A percentile compares a stretch with the other conserved stretches of the same genome.
Evolutionary conservation across 2,797 vertebrate species (phyloP).

Genomic region (Chelmon rostratus): DNA sequence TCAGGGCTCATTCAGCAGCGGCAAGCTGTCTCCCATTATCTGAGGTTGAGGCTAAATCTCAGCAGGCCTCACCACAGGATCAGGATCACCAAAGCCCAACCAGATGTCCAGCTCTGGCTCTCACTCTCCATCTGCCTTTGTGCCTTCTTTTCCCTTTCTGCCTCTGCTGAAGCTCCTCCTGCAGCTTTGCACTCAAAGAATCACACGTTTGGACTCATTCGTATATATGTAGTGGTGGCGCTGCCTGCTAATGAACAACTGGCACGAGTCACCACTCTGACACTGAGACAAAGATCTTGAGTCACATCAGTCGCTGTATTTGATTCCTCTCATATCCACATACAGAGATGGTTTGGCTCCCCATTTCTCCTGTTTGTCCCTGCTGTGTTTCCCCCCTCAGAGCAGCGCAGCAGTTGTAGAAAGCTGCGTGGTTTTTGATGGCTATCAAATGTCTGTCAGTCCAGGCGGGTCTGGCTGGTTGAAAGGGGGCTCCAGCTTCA

Average conservation of each 20-base stretch:
- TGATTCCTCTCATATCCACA: background rate
- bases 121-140: background rate
- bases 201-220: background rate
- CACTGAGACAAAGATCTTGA: background rate
- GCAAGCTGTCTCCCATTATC: slow-evolving; percentile 38
- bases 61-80: slow-evolving; percentile 24
- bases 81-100: slow-evolving; percentile 21
- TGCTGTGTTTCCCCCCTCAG: slow-evolving; percentile 14
- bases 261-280: background rate
- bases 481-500: slow-evolving; percentile 51
- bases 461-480: background rate
- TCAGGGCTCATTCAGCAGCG: background rate
- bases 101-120: slow-evolving; percentile 28
- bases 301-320: background rate
- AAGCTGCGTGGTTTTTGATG: slow-evolving; percentile 54
- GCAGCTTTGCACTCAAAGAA: background rate
- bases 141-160: background rate
- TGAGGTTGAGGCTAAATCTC: slow-evolving; percentile 5
- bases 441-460: slow-evolving; percentile 40
- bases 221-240: background rate
- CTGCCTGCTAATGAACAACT: background rate
- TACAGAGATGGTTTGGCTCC: background rate
- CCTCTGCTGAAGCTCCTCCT: background rate
- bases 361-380: background rate
- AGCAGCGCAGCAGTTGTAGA: slow-evolving; percentile 44